Conservation (phyloP, 2,888 invertebrate genomes). For the Acanthosoma haemorrhoidale region DNA sequence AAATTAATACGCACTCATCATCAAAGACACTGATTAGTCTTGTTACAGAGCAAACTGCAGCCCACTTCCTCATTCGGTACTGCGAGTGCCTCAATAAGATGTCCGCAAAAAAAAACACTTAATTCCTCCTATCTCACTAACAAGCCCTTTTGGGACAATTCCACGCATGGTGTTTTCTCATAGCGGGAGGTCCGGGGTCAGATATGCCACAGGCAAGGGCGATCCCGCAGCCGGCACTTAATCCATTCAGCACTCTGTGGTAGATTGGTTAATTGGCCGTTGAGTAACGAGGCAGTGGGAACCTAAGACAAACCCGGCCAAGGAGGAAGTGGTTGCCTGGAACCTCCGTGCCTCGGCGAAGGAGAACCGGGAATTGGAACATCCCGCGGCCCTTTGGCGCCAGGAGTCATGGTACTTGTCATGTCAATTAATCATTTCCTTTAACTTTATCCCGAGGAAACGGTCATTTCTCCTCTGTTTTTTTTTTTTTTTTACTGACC, state of each 20-base stretch:
- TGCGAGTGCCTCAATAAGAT: background rate
- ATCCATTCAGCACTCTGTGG: background rate
- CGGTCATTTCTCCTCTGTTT: background rate
- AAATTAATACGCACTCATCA: too few relatives aligned
- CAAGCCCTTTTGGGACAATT: background rate
- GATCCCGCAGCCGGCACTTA: too few relatives aligned
- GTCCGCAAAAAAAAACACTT: background rate
- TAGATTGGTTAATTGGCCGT: background rate
- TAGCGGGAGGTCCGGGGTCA: background rate
- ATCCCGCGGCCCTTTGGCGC: conserved; percentile 8
- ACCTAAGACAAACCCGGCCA: background rate
- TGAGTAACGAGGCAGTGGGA: background rate
- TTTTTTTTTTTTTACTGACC: conserved; percentile 4
- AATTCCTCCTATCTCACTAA: background rate
- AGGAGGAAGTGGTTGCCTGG: background rate
- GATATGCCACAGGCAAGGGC: background rate
- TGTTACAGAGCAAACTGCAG: background rate
- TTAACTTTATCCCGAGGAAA: background rate
- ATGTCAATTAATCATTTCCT: conserved; percentile 17
- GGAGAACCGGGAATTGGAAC: background rate
- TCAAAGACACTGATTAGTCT: background rate
- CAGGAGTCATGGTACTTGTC: conserved; percentile 13
- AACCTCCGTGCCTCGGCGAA: background rate
- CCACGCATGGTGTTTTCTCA: background rate
- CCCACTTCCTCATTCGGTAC: background rate